Evolutionary conservation across 2,888 invertebrate species (phyloP), one percentile per base, ranked within the genome.

Genomic region (Acleris laterana): DNA sequence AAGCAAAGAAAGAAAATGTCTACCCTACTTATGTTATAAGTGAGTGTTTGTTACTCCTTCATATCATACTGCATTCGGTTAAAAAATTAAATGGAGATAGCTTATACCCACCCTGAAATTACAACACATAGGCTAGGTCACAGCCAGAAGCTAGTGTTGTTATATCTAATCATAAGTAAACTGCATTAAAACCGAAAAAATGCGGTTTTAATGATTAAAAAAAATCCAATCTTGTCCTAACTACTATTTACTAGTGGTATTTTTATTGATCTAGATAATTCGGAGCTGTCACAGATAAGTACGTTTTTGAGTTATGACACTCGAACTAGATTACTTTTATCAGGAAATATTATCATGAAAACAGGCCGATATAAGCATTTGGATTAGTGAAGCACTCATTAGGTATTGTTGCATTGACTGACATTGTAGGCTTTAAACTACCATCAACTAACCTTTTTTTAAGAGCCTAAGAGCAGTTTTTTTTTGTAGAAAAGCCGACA

Each of bases 261-360:
- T 42, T 50, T 20, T 46, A 57, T 51, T 28, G 51, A 22, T 44
- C 44, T 42, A 28, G 19, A 42, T 57, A 63, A 46, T 44, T 46
- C 7, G 16, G n/a, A 17, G 38, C 17, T 44, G 44, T 63, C 11
- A 38, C 56, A 51, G 38, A 44, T 51, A 42, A 63, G 63, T 57
- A 57, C 50, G 25, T 28, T 63, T 57, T 57, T 46, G 63, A 50
- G 44, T 50, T 57, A 56, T 16, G 0, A 16, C 55, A 63, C 63
- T 57, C 44, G 63, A 57, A 42, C n/a, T 49, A 19, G 57, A 63
- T 63, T 51, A 57, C 1, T 1, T 17, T 32, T 62, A 62, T 62
- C 62, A 55, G 20, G 44, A 44, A 61, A 13, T 38, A 38, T 38
- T 38, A 38, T 38, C 38, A 38, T 55, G 46, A 20, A n/a, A 32